Conservation (phyloP, 1,140 invertebrate species). For the Zaprionus nigranus region DNA sequence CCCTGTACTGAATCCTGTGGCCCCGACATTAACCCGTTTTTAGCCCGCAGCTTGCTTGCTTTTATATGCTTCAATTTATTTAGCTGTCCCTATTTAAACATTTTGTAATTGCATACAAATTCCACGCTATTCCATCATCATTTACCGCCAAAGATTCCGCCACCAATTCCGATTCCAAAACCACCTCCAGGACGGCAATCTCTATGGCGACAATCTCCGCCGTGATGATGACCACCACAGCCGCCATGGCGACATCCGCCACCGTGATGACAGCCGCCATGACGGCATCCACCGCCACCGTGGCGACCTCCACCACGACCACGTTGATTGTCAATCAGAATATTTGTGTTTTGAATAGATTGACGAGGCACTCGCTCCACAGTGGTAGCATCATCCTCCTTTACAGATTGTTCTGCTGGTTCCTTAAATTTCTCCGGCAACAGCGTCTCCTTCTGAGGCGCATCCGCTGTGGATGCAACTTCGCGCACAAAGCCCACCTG, state of each 20-base stretch:
- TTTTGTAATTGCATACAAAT: not conserved
- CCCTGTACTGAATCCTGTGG: not conserved
- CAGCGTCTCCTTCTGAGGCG: not conserved
- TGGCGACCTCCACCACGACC: constrained; percentile 26
- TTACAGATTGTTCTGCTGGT: not conserved
- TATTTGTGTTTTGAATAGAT: constrained; percentile 20
- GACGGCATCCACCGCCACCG: constrained; percentile 15
- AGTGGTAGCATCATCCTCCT: not conserved
- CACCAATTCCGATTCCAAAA: not conserved
- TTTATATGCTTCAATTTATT: constrained; percentile 30
- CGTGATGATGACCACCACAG: constrained; percentile 1
- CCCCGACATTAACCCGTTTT: constrained; percentile 39
- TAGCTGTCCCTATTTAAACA: constrained; percentile 22
- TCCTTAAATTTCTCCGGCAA: not conserved
- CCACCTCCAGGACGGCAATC: not conserved
- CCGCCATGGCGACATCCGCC: not conserved
- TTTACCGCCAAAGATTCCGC: not conserved
- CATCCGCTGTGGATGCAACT: constrained; percentile 7
- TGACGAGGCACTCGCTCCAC: constrained; percentile 47
- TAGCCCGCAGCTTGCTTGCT: constrained; percentile 24
- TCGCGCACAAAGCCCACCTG: constrained; percentile 10
- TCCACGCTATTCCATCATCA: not conserved
- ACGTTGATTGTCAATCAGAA: not conserved
- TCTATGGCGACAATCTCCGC: not conserved
- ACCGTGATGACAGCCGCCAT: constrained; percentile 1